A percentile compares a stretch with the other conserved stretches of the same genome.
Conservation (phyloP, 2,797 vertebrate species). For the Menidia menidia region DNA sequence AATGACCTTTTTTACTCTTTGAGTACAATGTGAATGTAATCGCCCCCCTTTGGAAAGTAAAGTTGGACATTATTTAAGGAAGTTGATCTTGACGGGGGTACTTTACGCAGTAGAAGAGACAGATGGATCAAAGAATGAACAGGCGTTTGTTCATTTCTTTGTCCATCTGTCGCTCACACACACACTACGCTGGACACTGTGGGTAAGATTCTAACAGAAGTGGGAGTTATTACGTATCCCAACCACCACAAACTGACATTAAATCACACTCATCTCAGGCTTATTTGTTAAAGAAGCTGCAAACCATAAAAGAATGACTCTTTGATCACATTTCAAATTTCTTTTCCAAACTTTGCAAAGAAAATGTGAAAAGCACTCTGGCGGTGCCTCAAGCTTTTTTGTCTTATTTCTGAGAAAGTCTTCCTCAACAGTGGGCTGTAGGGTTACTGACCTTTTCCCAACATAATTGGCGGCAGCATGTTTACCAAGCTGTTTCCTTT, state of each 20-base stretch:
- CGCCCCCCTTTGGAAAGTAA: conserved; percentile 28
- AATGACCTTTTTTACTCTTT: conserved; percentile 36
- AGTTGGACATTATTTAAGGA: conserved; percentile 26
- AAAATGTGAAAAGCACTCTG: no score
- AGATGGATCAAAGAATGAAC: conserved; percentile 64
- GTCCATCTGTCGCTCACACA: conserved; percentile 66
- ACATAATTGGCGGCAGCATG: no score
- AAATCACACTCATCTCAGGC: conserved; percentile 4
- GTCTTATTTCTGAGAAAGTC: no score
- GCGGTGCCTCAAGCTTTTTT: no score
- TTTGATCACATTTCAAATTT: neutral
- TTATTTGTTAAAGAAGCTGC: conserved; percentile 1
- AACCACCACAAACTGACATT: conserved; percentile 20
- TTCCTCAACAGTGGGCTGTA: no score
- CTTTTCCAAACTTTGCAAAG: no score
- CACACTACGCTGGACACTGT: neutral
- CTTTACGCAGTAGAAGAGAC: conserved; percentile 33
- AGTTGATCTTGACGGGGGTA: conserved; percentile 34
- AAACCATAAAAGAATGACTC: neutral
- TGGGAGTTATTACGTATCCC: conserved; percentile 52
- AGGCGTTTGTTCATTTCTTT: conserved; percentile 64
- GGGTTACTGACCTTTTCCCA: no score
- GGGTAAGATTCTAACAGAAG: conserved; percentile 33
- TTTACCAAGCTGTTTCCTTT: no score
- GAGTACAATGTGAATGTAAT: neutral